Evolutionary conservation across 2,888 invertebrate genomes (phyloP).

Genomic region (Acleris emargana): DNA sequence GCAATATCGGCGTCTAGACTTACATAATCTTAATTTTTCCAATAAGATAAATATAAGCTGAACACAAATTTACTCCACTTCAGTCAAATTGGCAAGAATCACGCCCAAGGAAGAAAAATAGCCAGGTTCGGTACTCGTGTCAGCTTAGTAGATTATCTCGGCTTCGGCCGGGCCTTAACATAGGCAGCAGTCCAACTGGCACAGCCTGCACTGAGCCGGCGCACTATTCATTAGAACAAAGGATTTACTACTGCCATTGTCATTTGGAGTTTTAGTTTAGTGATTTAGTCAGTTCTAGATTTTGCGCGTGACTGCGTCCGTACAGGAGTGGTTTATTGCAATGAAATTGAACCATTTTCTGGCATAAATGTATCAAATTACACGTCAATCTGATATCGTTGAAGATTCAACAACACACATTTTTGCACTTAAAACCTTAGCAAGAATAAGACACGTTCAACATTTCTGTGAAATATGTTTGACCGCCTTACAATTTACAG

Average conservation of each 20-base stretch:
- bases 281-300: slow-evolving; percentile 37
- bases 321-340: no score
- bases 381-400: no score
- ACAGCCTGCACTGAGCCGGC: slow-evolving; percentile 37
- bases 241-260: slow-evolving; percentile 57
- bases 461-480: no score
- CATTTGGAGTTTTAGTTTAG: slow-evolving; percentile 59
- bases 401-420: no score
- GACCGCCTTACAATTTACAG: no score
- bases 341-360: no score
- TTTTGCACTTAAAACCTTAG: no score
- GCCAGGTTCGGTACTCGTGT: slow-evolving; percentile 43
- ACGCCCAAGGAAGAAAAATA: slow-evolving; percentile 36
- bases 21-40: neutral
- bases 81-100: slow-evolving; percentile 37
- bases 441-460: no score
- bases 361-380: no score
- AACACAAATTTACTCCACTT: slow-evolving; percentile 29
- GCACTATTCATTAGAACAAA: slow-evolving; percentile 66
- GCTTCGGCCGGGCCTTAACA: slow-evolving; percentile 50
- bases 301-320: no score
- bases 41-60: neutral
- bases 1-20: neutral
- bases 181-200: slow-evolving; percentile 47
- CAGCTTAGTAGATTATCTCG: slow-evolving; percentile 69